phyloP scores from a whole-genome alignment of 1,140 invertebrate genomes.

The Oryzaephilus surinamensis region DNA sequence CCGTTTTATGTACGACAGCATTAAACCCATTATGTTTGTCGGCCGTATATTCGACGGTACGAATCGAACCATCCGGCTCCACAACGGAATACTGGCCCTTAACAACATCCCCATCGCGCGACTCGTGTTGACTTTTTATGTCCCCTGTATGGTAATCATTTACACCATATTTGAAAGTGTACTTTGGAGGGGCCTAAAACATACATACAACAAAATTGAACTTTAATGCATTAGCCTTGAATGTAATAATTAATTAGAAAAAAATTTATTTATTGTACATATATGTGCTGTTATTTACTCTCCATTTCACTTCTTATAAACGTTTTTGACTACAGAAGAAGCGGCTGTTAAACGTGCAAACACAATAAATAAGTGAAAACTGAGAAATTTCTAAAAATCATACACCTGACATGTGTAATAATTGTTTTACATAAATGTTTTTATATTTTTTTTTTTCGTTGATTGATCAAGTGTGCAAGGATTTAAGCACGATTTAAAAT shows the following conservation, averaged over 20 bases:
- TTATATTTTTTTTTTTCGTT: too few species aligned
- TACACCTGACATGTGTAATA: neutral
- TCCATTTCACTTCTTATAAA: too few species aligned
- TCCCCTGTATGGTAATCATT: constrained; percentile 54
- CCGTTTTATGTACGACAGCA: constrained; percentile 40
- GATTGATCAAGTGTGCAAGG: too few species aligned
- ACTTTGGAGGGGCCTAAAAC: constrained; percentile 47
- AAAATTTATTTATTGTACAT: too few species aligned
- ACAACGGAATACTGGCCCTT: constrained; percentile 49
- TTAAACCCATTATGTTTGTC: constrained; percentile 24
- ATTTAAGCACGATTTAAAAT: too few species aligned
- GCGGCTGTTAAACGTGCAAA: too few species aligned
- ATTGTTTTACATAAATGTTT: too few species aligned
- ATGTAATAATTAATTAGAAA: too few species aligned
- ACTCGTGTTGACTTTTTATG: constrained; percentile 53
- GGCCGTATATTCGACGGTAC: constrained; percentile 41
- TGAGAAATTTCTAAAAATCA: neutral
- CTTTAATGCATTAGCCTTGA: too few species aligned
- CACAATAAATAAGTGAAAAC: neutral
- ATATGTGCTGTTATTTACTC: too few species aligned
- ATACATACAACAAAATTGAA: too few species aligned
- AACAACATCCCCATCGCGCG: constrained; percentile 52
- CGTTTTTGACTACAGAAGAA: too few species aligned
- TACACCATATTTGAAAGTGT: constrained; percentile 52
- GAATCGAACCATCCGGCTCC: constrained; percentile 51